A percentile compares a stretch with the other conserved stretches of the same genome.
phyloP scores from a whole-genome alignment of 2,113 vertebrate species.

The Anseranas semipalmata region DNA sequence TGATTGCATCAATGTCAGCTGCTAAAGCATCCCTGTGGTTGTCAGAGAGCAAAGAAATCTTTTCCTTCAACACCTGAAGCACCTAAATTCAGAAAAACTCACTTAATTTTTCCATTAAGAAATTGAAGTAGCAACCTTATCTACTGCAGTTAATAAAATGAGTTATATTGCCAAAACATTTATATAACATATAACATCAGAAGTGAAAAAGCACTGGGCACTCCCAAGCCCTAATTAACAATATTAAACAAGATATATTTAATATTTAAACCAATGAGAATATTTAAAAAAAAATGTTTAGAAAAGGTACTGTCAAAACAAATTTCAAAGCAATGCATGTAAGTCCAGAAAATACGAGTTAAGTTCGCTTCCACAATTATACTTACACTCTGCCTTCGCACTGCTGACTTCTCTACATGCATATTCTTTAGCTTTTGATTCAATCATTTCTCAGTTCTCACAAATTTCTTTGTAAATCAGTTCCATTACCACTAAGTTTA shows the following conservation, averaged over 20 bases:
- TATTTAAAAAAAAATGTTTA: not conserved
- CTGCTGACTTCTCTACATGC: not conserved
- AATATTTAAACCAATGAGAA: not conserved
- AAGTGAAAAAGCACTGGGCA: not conserved
- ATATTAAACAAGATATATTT: not conserved
- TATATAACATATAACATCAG: fast-evolving
- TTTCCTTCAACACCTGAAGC: slow-evolving; percentile 85
- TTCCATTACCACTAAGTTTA: not conserved
- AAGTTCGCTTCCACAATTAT: not conserved
- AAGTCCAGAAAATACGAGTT: not conserved
- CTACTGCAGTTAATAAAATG: not conserved
- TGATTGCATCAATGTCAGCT: slow-evolving; percentile 87
- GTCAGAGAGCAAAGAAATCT: slow-evolving; percentile 81
- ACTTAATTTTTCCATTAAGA: slow-evolving; percentile 18
- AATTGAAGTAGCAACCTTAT: not conserved
- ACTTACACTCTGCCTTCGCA: not conserved
- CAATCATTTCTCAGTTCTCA: not conserved
- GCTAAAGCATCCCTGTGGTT: slow-evolving; percentile 85
- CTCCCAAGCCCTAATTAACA: not conserved
- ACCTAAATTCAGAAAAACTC: slow-evolving; percentile 76
- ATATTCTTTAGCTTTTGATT: not conserved
- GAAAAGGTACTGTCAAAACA: not conserved
- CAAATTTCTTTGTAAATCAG: not conserved
- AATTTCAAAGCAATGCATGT: not conserved
- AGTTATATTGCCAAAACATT: not conserved